Percentiles rank a stretch among this genome's conserved stretches.
Evolutionary conservation across 2,888 invertebrate genomes (phyloP).

Genomic region (Oeneis ivallda): DNA sequence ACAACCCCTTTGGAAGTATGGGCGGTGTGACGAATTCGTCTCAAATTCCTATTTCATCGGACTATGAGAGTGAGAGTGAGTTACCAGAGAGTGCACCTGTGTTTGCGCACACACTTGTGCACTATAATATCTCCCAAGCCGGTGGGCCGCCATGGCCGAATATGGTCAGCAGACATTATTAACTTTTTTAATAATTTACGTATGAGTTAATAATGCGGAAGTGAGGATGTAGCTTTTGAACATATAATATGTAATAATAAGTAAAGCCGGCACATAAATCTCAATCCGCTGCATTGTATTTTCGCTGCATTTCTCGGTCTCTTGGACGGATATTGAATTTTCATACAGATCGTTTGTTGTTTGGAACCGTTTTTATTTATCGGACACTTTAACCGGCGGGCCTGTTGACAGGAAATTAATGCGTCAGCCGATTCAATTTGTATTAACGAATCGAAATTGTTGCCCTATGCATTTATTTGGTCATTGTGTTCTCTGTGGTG

Average conservation of each 20-base stretch:
- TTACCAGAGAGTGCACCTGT: too few species aligned
- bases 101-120: too few species aligned
- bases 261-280: conserved; percentile 50
- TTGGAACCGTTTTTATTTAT: conserved; percentile 67
- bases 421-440: conserved; percentile 61
- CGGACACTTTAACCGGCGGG: conserved; percentile 60
- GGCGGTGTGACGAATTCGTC: too few species aligned
- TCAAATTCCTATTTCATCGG: too few species aligned
- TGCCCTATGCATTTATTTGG: conserved; percentile 30
- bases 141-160: too few species aligned
- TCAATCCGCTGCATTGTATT: conserved; percentile 60
- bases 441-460: conserved; percentile 50
- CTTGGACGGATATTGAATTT: conserved; percentile 77
- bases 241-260: not conserved
- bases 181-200: too few species aligned
- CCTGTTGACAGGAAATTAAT: conserved; percentile 77
- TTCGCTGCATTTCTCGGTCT: conserved; percentile 58
- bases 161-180: too few species aligned
- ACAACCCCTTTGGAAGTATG: too few species aligned
- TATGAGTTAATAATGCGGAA: too few species aligned
- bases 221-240: too few species aligned
- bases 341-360: conserved; percentile 72
- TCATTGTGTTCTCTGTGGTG: conserved; percentile 10
- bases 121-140: too few species aligned
- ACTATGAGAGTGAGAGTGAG: too few species aligned